Conservation (phyloP, 2,113 vertebrate genomes). For the Anoplopoma fimbria region DNA sequence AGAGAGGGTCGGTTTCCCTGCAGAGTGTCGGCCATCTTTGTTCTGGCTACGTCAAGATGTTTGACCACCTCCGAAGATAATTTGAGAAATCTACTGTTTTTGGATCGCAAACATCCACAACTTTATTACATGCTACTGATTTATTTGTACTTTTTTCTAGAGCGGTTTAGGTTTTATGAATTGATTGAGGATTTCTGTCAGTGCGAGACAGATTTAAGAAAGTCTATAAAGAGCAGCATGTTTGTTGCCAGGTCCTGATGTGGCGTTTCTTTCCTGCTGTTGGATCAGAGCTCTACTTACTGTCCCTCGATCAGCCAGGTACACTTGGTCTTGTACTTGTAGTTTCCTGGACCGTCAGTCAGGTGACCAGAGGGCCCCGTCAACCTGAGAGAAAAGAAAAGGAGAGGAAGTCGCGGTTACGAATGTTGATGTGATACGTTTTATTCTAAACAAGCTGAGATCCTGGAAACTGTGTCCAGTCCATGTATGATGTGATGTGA, state of each 20-base stretch:
- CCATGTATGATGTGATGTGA: neutral
- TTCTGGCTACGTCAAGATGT: neutral
- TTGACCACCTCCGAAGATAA: neutral
- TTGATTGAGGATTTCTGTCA: too few relatives aligned
- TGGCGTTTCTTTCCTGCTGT: neutral
- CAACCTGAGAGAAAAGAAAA: constrained; percentile 83
- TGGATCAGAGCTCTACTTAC: constrained; percentile 82
- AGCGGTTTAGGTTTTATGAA: neutral
- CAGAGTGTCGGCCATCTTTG: neutral
- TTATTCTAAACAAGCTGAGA: neutral
- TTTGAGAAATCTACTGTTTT: neutral
- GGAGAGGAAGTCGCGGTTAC: neutral
- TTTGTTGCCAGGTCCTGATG: neutral
- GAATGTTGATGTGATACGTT: neutral
- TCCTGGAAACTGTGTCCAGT: neutral
- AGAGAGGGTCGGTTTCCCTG: neutral
- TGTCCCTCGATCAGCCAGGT: constrained; percentile 98
- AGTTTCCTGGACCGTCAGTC: constrained; percentile 96
- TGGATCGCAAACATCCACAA: too few relatives aligned
- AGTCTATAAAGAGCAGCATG: neutral
- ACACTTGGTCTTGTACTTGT: constrained; percentile 99
- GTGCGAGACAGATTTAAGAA: too few relatives aligned
- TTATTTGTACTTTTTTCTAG: too few relatives aligned
- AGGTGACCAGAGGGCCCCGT: constrained; percentile 92
- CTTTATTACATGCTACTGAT: neutral